phyloP scores from a whole-genome alignment of 2,797 vertebrate genomes.

The Aldrovandia affinis region DNA sequence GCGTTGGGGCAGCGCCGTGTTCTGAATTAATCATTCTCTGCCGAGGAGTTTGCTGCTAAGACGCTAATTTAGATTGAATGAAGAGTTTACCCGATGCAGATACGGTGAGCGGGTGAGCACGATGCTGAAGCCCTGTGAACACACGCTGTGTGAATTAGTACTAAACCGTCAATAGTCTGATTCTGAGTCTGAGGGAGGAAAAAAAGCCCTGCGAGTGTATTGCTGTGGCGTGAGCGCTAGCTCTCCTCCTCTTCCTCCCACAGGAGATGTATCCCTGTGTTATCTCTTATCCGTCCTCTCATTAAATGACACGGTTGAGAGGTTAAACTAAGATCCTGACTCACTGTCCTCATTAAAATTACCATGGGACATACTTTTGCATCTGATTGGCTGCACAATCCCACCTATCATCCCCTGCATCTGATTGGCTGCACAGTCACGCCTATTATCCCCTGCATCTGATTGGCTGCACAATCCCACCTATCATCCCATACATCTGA shows the following conservation, averaged over 20 bases:
- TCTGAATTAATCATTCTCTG: conserved; percentile 7
- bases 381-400: too few species aligned
- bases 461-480: too few species aligned
- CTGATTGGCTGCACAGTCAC: too few species aligned
- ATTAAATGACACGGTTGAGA: conserved; percentile 10
- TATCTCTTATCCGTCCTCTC: conserved; percentile 14
- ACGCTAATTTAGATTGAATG: background rate
- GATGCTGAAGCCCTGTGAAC: background rate
- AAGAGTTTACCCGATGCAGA: background rate
- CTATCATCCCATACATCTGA: too few species aligned
- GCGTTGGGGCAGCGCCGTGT: background rate
- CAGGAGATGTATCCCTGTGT: conserved; percentile 21
- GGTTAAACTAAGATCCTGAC: too few species aligned
- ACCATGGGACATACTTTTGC: too few species aligned
- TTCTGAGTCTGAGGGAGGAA: background rate
- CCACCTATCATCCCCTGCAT: too few species aligned
- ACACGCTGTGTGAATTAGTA: background rate
- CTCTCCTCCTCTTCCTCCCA: background rate
- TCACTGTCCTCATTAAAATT: conserved; percentile 34
- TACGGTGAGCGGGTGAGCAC: background rate
- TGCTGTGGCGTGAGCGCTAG: background rate
- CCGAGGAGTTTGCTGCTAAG: background rate
- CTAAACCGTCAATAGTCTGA: background rate
- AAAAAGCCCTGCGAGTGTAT: background rate
- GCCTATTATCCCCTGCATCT: too few species aligned